Evolutionary conservation across 2,888 invertebrate species (phyloP).

Genomic region (Limulus polyphemus): DNA sequence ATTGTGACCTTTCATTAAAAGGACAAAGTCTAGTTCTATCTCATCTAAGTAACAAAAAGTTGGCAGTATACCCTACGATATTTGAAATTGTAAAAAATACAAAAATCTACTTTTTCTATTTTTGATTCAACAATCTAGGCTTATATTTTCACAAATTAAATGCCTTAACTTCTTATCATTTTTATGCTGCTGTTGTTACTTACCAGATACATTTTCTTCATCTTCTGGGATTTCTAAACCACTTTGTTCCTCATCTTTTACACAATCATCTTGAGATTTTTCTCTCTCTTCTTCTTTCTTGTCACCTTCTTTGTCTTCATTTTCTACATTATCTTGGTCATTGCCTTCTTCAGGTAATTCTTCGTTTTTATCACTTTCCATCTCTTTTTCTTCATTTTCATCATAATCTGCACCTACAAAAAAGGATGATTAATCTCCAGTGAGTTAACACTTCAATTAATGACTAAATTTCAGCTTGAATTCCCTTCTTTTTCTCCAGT

Average conservation of each 20-base stretch:
- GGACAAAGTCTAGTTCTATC: no score
- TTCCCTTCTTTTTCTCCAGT: no score
- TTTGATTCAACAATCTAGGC: no score
- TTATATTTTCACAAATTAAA: no score
- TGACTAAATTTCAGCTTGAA: no score
- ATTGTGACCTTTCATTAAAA: no score
- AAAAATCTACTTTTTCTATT: no score
- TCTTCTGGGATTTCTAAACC: conserved; percentile 34
- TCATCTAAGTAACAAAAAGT: no score
- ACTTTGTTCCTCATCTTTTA: conserved; percentile 37
- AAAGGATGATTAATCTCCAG: not conserved
- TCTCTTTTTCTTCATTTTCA: conserved; percentile 27
- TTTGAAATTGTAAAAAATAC: no score
- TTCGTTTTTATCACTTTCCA: conserved; percentile 50
- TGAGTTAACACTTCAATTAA: no score
- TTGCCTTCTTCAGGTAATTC: conserved; percentile 25
- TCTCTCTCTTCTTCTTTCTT: conserved; percentile 30
- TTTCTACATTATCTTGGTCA: conserved; percentile 42
- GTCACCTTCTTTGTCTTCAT: conserved; percentile 43
- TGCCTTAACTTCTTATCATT: no score
- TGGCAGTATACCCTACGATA: no score
- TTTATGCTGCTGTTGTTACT: not conserved
- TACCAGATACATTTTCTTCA: conserved; percentile 25
- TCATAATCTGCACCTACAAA: conserved; percentile 25
- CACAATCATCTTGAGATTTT: not conserved